Evolutionary conservation across 2,797 vertebrate species (phyloP).

Genomic region (Menidia menidia): DNA sequence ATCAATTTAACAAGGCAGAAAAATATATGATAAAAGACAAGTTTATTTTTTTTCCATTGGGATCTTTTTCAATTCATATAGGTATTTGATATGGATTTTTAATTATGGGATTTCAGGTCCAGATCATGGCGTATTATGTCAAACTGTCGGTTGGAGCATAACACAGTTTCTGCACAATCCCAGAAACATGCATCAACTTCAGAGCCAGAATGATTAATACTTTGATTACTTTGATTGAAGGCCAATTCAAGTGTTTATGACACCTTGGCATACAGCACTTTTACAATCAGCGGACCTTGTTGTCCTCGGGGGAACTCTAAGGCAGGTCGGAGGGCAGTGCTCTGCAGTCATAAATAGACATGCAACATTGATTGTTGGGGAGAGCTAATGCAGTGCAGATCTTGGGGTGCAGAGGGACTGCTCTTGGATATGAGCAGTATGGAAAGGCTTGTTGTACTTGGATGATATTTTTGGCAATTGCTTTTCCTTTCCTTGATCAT

Average conservation of each 20-base stretch:
- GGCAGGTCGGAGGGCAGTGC: slow-evolving; percentile 39
- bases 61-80: not conserved
- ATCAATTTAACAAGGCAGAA: no score
- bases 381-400: slow-evolving; percentile 66
- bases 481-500: slow-evolving; percentile 40
- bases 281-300: slow-evolving; percentile 53
- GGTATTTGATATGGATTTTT: not conserved
- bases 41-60: not conserved
- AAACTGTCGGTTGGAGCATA: slow-evolving; percentile 7
- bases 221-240: slow-evolving; percentile 38
- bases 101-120: not conserved
- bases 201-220: slow-evolving; percentile 20
- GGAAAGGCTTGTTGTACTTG: slow-evolving; percentile 70
- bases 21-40: no score
- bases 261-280: slow-evolving; percentile 41
- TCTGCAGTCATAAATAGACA: slow-evolving; percentile 39
- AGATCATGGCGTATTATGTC: not conserved
- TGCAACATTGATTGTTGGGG: slow-evolving; percentile 42
- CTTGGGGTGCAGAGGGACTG: slow-evolving; percentile 42
- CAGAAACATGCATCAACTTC: slow-evolving; percentile 25
- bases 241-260: slow-evolving; percentile 19
- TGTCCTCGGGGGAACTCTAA: slow-evolving; percentile 57
- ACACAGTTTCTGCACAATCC: slow-evolving; percentile 20
- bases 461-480: slow-evolving; percentile 60
- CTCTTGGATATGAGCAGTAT: slow-evolving; percentile 50